A percentile compares a stretch with the other conserved stretches of the same genome.
Evolutionary conservation across 2,113 vertebrate genomes (phyloP).

Genomic region (Lampris megalopsis): DNA sequence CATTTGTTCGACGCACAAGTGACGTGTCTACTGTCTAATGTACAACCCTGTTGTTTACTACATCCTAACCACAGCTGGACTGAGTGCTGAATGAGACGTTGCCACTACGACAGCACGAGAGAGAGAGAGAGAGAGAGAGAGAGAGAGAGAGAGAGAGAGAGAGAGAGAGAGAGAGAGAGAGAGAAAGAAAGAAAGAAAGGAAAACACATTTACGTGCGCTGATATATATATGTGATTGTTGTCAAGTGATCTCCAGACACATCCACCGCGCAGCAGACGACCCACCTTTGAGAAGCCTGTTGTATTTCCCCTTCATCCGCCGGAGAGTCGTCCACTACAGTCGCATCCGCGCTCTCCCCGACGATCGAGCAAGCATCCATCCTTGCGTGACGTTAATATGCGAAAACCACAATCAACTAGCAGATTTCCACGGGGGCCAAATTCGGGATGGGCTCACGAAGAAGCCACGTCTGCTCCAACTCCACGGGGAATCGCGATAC

Average conservation of each 20-base stretch:
- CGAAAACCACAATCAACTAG: too few relatives aligned
- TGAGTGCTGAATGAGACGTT: constrained; percentile 3
- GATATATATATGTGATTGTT: neutral
- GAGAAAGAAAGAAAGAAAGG: neutral
- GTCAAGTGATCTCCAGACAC: constrained; percentile 11
- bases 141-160: neutral
- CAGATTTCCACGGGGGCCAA: too few relatives aligned
- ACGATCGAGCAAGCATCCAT: constrained; percentile 76
- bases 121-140: neutral
- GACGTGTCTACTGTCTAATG: neutral
- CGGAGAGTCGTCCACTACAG: constrained; percentile 75
- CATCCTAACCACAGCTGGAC: constrained; percentile 32
- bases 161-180: neutral
- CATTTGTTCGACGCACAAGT: neutral
- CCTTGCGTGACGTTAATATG: too few relatives aligned
- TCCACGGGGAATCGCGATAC: constrained; percentile 39
- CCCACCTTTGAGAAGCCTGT: constrained; percentile 76
- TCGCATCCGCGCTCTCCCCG: constrained; percentile 77
- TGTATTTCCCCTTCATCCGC: constrained; percentile 66
- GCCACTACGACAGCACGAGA: constrained; percentile 15
- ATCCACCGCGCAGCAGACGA: constrained; percentile 20
- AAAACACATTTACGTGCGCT: constrained; percentile 4
- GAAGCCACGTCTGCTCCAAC: constrained; percentile 14
- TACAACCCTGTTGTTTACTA: constrained; percentile 18
- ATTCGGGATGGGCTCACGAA: neutral